Evolutionary conservation across 2,113 vertebrate species (phyloP).

Genomic region (Oceanodroma tethys): DNA sequence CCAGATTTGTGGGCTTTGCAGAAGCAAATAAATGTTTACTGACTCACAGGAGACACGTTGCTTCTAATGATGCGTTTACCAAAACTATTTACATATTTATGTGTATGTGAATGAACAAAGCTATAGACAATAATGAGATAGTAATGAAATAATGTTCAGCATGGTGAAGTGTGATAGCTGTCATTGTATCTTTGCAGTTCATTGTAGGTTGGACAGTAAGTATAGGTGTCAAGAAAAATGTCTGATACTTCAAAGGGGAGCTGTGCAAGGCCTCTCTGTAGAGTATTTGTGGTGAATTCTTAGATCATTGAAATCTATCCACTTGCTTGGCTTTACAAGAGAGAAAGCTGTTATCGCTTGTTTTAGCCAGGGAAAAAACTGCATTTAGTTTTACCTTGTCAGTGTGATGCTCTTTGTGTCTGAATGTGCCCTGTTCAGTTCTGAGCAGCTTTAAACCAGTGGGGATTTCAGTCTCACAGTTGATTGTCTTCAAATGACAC

Average conservation of each 20-base stretch:
- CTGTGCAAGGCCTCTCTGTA: neutral
- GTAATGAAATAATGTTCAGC: neutral
- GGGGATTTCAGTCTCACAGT: constrained; percentile 64
- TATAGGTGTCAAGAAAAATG: neutral
- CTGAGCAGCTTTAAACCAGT: constrained; percentile 31
- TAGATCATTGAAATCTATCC: constrained; percentile 79
- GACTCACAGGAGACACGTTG: accelerated
- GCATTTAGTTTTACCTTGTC: constrained; percentile 70
- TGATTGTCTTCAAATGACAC: neutral
- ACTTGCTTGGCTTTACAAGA: constrained; percentile 75
- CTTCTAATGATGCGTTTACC: neutral
- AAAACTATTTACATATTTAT: neutral
- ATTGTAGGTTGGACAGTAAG: neutral
- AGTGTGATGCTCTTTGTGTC: constrained; percentile 69
- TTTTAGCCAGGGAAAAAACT: constrained; percentile 73
- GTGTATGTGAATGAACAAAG: neutral
- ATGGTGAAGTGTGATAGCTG: neutral
- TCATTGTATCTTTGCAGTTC: neutral
- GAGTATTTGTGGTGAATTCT: constrained; percentile 66
- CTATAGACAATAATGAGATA: neutral
- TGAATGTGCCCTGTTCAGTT: constrained; percentile 47
- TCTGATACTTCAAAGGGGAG: constrained; percentile 7
- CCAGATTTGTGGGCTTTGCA: neutral
- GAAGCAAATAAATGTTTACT: neutral
- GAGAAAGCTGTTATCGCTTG: constrained; percentile 81